Conservation (phyloP, 2,113 vertebrate species). For the Marmota flaviventris region DNA sequence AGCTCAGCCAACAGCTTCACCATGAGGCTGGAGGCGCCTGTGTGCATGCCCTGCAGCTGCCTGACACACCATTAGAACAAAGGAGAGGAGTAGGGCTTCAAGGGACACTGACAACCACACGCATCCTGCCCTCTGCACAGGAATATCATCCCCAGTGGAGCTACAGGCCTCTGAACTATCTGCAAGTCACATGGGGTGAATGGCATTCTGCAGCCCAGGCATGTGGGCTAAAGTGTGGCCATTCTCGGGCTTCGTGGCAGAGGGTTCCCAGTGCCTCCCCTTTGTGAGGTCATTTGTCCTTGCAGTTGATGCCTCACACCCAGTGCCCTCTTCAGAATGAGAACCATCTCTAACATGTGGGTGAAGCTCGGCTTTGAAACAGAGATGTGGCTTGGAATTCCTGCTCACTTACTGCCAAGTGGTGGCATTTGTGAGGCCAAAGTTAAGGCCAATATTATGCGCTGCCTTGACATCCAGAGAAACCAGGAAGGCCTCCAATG, state of each 20-base stretch:
- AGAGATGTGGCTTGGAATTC: not conserved
- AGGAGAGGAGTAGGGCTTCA: not conserved
- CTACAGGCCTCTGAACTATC: not conserved
- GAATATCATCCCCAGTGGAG: rapidly evolving
- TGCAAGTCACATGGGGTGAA: not conserved
- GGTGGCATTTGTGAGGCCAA: no score
- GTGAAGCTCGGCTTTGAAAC: not conserved
- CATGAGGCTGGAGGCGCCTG: not conserved
- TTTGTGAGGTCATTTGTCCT: not conserved
- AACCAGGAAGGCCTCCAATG: no score
- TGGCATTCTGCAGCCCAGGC: not conserved
- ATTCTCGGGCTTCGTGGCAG: no score
- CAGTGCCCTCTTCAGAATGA: not conserved
- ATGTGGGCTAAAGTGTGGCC: not conserved
- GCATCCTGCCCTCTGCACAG: not conserved
- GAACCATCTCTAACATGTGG: not conserved
- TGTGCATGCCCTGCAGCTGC: not conserved
- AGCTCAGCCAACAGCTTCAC: not conserved
- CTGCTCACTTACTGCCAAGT: not conserved
- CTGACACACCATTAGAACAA: not conserved
- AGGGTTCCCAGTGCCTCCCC: not conserved
- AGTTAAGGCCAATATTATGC: not conserved
- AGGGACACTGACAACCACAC: not conserved
- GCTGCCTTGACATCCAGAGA: not conserved
- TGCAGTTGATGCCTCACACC: not conserved